Conservation (phyloP, 2,888 invertebrate genomes). For the Glaucopsyche alexis region DNA sequence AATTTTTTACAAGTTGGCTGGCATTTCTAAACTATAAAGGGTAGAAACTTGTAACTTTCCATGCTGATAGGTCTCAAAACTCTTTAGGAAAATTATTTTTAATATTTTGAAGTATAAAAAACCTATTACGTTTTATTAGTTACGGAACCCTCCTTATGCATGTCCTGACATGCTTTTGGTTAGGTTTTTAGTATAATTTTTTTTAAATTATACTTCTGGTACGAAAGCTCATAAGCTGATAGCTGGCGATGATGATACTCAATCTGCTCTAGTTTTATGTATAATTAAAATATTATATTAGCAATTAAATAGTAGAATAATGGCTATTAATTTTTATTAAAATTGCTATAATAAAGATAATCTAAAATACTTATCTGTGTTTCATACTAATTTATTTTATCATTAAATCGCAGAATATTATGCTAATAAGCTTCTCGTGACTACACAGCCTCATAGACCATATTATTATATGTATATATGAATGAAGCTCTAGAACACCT, state of each 20-base stretch:
- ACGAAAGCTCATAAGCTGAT: too few relatives aligned
- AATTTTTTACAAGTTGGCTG: too few relatives aligned
- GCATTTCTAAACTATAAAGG: too few relatives aligned
- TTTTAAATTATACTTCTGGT: too few relatives aligned
- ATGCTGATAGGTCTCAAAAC: too few relatives aligned
- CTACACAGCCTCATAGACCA: not conserved
- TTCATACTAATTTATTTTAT: conserved; percentile 1
- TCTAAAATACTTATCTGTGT: conserved; percentile 13
- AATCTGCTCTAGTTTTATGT: not conserved
- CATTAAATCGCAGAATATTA: conserved; percentile 8
- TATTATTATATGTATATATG: not conserved
- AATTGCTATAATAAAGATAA: conserved; percentile 1
- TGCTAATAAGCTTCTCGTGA: not conserved
- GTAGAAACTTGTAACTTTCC: too few relatives aligned
- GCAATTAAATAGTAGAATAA: conserved; percentile 16
- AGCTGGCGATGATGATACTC: not conserved
- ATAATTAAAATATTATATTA: conserved; percentile 18
- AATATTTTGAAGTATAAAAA: too few relatives aligned
- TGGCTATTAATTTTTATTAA: conserved; percentile 1
- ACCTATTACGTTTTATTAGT: too few relatives aligned
- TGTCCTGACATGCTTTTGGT: too few relatives aligned
- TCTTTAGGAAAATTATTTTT: too few relatives aligned
- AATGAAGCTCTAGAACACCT: not conserved
- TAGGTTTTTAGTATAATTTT: too few relatives aligned
- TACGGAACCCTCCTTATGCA: too few relatives aligned